Base-by-base conservation (phyloP, 2,888 invertebrate genomes). In the Cremastobaeus sp. region DNA sequence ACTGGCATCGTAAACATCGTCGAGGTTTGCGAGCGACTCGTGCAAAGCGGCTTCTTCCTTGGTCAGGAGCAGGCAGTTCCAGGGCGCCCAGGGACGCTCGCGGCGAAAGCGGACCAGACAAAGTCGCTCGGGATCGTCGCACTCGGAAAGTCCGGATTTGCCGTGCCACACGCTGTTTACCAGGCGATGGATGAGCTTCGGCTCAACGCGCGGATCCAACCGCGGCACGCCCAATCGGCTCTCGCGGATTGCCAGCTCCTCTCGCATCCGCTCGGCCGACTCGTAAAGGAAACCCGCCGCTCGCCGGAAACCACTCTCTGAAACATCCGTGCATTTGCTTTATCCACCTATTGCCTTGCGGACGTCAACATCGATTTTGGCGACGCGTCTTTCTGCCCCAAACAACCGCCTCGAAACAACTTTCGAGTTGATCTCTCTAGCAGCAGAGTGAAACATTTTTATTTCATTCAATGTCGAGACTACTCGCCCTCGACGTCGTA, bases 31-130 rank as follows among this genome's bases (percentile, higher is more conserved):
- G 41, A 71, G 88, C 78, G 91, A 92, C 69, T 92, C 89, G 86
- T 97, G 97, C 65, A 93, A 91, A 54, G 92, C 91, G 68, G 94
- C 93, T 88, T 97, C 97, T 69, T 92, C 91, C 48, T 92, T 91
- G 0, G 96, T 96, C 1, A 97, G 89, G 34, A 97, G 89, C 77
- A 97, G 91, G 84, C 95, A 95, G 86, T 98, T 98, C 97, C 98
- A 98, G 0, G 97, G 97, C 0, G 96, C 92, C 97, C 97, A 98
- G 78, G 94, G 94, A 74, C 92, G 89, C 32, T 91, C 89, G 25
- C 90, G 90, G 76, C 92, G 90, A 94, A 97, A 97, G 14, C 97
- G 91, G 60, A 93, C 93, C 71, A 97, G 88, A 81, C 92, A 89
- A 69, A 97, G 89, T 78, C 93, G 91, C 48, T 92, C 91, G 9